Evolutionary conservation across 35 echinoderm and acorn worm species (phyloP).

Genomic region (Eucidaris tribuloides): DNA sequence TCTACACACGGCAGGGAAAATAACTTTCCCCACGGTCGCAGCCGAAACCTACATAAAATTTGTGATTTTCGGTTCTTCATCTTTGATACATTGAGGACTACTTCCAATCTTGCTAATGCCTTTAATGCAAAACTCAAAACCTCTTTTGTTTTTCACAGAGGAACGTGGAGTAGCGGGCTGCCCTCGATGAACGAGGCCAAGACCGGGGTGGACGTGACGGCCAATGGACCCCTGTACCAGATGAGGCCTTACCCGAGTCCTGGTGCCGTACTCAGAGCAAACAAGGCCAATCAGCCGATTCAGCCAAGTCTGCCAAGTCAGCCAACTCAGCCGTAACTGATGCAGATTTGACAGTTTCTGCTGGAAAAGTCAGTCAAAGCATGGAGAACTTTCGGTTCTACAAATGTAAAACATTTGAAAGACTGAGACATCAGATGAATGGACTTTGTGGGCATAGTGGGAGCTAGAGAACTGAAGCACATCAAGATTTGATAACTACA

Average conservation of each 20-base stretch:
- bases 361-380: background rate
- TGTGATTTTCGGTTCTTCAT: too few relatives aligned
- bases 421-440: background rate
- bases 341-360: background rate
- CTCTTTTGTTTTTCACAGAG: too few relatives aligned
- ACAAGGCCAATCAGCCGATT: constrained; percentile 40
- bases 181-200: constrained; percentile 82
- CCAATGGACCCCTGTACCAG: constrained; percentile 93
- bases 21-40: too few relatives aligned
- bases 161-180: constrained; percentile 87
- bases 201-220: constrained; percentile 88
- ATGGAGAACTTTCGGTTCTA: background rate
- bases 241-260: constrained; percentile 94
- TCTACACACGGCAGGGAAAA: too few relatives aligned
- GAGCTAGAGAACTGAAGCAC: background rate
- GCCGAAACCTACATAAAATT: too few relatives aligned
- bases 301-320: background rate
- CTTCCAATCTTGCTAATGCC: too few relatives aligned
- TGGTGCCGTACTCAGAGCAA: constrained; percentile 87
- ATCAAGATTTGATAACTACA: background rate
- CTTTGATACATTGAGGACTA: too few relatives aligned
- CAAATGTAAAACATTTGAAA: background rate
- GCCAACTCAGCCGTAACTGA: background rate
- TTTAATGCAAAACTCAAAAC: too few relatives aligned
- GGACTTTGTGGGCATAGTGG: background rate